A percentile compares a stretch with the other conserved stretches of the same genome.
phyloP scores from a whole-genome alignment of 1,140 invertebrate genomes.

The Drosophila burlai region DNA sequence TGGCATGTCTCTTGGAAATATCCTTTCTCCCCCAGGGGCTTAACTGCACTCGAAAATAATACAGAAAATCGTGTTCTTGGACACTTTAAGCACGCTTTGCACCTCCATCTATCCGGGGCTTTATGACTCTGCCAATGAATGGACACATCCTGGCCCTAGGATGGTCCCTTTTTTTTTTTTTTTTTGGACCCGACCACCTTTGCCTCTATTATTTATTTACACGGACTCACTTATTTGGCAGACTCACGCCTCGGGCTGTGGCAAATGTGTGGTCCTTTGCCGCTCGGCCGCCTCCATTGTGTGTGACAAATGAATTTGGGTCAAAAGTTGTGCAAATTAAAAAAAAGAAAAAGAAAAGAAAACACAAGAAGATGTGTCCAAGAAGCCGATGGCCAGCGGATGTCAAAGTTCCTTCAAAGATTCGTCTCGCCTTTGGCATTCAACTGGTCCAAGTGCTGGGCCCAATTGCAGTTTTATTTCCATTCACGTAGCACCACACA shows the following conservation, averaged over 20 bases:
- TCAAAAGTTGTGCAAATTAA: constrained; percentile 80
- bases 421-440: constrained; percentile 73
- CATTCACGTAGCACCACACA: constrained; percentile 58
- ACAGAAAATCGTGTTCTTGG: constrained; percentile 9
- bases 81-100: constrained; percentile 22
- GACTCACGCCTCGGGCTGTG: constrained; percentile 13
- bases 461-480: constrained; percentile 77
- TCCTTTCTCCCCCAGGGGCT: not conserved
- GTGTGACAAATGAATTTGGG: constrained; percentile 80
- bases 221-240: constrained; percentile 7
- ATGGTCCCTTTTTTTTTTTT: constrained; percentile 5
- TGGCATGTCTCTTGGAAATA: not conserved
- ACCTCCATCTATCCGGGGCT: constrained; percentile 37
- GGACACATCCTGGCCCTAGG: constrained; percentile 16
- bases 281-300: constrained; percentile 53
- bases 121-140: constrained; percentile 54
- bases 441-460: constrained; percentile 62
- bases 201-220: constrained; percentile 74
- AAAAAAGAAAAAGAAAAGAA: not conserved
- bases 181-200: not conserved
- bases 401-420: constrained; percentile 66
- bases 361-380: not conserved
- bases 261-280: constrained; percentile 47
- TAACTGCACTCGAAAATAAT: constrained; percentile 5
- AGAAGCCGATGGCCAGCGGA: constrained; percentile 2